phyloP scores from a whole-genome alignment of 2,888 invertebrate species.

The Drosophila quinaria region DNA sequence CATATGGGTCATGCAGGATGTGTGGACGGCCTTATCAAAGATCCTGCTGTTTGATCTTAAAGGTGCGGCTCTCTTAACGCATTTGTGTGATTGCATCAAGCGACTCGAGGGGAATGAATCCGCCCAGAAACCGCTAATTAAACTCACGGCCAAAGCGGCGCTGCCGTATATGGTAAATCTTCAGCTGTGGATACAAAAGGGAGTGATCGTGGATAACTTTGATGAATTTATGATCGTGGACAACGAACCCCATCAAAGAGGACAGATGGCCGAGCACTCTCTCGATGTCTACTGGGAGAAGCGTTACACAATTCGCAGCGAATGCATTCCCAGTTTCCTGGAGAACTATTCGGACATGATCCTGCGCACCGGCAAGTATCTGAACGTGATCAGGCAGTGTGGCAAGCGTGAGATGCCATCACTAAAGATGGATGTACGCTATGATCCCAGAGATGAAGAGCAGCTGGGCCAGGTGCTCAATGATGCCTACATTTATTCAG shows the following conservation, averaged over 20 bases:
- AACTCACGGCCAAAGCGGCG: conserved; percentile 93
- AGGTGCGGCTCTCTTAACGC: conserved; percentile 93
- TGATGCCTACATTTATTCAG: conserved; percentile 96
- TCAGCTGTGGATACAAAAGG: conserved; percentile 97
- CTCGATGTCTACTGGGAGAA: conserved; percentile 95
- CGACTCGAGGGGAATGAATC: conserved; percentile 91
- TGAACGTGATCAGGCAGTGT: conserved; percentile 98
- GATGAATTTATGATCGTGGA: conserved; percentile 96
- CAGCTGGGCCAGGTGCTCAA: conserved; percentile 92
- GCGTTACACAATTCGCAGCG: conserved; percentile 93
- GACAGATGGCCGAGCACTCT: background rate
- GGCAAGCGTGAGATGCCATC: conserved; percentile 89
- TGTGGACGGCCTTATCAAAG: conserved; percentile 91
- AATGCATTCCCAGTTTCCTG: conserved; percentile 95
- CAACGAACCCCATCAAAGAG: conserved; percentile 90
- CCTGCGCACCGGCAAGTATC: conserved; percentile 97
- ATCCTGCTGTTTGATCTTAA: conserved; percentile 89
- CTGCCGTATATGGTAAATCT: conserved; percentile 96
- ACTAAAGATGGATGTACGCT: conserved; percentile 86
- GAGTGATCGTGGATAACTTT: conserved; percentile 96
- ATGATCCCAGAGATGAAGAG: conserved; percentile 87
- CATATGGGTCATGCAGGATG: conserved; percentile 92
- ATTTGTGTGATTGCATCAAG: conserved; percentile 93
- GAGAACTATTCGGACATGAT: conserved; percentile 95
- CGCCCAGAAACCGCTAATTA: conserved; percentile 92